A percentile compares a stretch with the other conserved stretches of the same genome.
Conservation (phyloP, 2,113 vertebrate genomes). For the Halcyon senegalensis region DNA sequence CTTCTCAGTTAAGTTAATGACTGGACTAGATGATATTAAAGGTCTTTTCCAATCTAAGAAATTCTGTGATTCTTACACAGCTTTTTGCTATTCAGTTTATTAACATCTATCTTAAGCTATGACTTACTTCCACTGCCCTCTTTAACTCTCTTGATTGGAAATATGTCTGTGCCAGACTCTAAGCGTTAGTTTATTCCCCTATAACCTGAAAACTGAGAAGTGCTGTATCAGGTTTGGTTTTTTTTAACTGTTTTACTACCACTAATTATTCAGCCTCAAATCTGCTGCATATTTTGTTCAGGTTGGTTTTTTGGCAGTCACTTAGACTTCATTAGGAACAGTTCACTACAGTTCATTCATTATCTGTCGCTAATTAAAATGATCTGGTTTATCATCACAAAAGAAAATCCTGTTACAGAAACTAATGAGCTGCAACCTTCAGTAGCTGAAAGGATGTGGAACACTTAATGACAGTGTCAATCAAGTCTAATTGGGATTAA, state of each 20-base stretch:
- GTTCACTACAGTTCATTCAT: constrained; percentile 58
- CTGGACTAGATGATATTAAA: no score
- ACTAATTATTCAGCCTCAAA: constrained; percentile 15
- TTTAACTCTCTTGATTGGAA: not conserved
- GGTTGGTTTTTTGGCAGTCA: constrained; percentile 29
- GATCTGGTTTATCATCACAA: constrained; percentile 58
- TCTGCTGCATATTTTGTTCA: not conserved
- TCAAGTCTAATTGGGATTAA: constrained; percentile 23
- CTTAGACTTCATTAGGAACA: constrained; percentile 13
- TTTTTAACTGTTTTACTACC: not conserved
- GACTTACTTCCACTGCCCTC: not conserved
- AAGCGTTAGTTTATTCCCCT: not conserved
- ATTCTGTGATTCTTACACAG: not conserved
- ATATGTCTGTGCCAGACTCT: not conserved
- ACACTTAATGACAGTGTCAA: not conserved
- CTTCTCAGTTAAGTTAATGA: no score
- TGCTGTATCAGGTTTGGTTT: not conserved
- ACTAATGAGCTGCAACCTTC: constrained; percentile 39
- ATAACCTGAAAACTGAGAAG: not conserved
- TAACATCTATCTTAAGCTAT: not conserved
- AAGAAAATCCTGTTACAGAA: constrained; percentile 72
- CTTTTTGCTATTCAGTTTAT: not conserved
- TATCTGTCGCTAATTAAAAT: constrained; percentile 74
- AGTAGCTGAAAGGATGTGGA: not conserved
- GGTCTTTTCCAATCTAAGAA: no score